Evolutionary conservation across 2,888 invertebrate species (phyloP), one percentile per base, ranked within the genome.

Genomic region (Cetonia aurata): DNA sequence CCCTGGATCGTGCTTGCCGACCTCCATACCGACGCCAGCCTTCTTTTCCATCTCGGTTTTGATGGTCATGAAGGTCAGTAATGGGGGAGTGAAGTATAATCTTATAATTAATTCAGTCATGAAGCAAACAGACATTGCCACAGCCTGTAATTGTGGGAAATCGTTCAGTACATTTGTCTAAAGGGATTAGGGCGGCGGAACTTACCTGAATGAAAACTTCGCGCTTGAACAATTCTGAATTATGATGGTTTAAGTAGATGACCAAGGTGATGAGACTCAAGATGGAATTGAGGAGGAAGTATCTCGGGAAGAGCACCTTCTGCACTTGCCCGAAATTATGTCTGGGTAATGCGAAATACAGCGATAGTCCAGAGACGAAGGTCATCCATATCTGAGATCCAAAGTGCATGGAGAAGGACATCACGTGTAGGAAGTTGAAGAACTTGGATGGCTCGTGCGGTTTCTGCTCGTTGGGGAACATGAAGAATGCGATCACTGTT

Each of bases 301-400:
- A 96, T 79, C 92, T 91, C 0, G 96, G 96, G 83, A 96, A 96
- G 70, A 96, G 86, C 48, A 94, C 90, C 73, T 93, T 91, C 83
- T 96, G 96, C 13, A 96, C 93, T 77, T 92, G 91, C 0, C 95
- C 96, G 84, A 96, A 96, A 75, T 91, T 92, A 79, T 95, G 95
- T 15, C 96, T 89, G 0, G 96, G 95, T 75, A 96, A 86, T 6
- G 91, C 90, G 86, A 96, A 95, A 85, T 94, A 96, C 67, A 96
- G 87, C 69, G 95, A 91, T 66, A 96, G 85, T 75, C 96, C 96
- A 80, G 96, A 96, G 42, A 96, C 89, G 80, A 96, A 93, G 10
- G 96, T 95, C 94, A 96, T 96, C 96, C 96, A 96, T 75, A 96
- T 89, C 86, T 96, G 96, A 17, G 94, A 89, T 41, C 96, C 96